Base-by-base conservation (phyloP, 1,140 invertebrate genomes). In the Piezodorus guildinii region DNA sequence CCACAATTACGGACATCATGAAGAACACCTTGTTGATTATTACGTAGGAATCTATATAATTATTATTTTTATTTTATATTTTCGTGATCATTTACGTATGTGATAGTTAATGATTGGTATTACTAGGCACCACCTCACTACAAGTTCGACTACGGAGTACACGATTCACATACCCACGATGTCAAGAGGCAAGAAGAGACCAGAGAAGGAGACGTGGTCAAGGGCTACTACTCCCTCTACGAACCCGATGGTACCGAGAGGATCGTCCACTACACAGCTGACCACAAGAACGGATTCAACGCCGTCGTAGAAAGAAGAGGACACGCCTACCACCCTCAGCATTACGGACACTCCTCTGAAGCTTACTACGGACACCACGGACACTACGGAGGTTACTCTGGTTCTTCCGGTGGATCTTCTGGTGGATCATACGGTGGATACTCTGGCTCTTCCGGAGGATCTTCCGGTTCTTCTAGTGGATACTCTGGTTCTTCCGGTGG, bases 81-180 rank as follows among this genome's bases (percentile, higher is more conserved):
- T n/a, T n/a, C n/a, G n/a, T n/a, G n/a, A n/a, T n/a, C n/a, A n/a
- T n/a, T n/a, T n/a, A n/a, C n/a, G n/a, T n/a, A n/a, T n/a, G n/a
- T n/a, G n/a, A n/a, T n/a, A n/a, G n/a, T n/a, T n/a, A n/a, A 52
- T 23, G 6, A n/a, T 3, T 16, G 25, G 30, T 62, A 23, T 60
- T 60, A 10, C 66, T n/a, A 67, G 66, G 72, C 65, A 16, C 67
- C 71, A 52, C 71, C 73, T 23, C 73, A 75, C 14, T 81, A 82
- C 69, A 72, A 74, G 46, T 81, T 75, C 70, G 77, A 77, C 62
- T 81, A 82, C 70, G 75, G 74, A 16, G 79, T 81, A 2, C 74
- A 77, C 65, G 79, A 80, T 62, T 74, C 75, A 6, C 70, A 75
- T 39, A 79, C 77, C 1, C 75, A 76, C 45, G 79, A 81, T 70